Conservation (phyloP, 2,113 vertebrate genomes). For the Dasypus novemcinctus region DNA sequence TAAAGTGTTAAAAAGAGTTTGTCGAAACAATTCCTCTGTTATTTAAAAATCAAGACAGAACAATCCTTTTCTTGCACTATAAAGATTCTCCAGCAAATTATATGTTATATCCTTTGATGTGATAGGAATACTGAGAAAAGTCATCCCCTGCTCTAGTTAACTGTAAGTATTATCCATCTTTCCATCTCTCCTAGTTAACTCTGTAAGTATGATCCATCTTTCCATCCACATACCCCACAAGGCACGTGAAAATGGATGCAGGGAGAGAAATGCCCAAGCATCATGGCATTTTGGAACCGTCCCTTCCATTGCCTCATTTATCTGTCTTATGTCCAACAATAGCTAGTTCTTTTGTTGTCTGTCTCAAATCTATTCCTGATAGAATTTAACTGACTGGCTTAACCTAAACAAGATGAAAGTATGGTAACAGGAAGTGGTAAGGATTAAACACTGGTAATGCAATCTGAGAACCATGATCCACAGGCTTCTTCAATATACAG, state of each 20-base stretch:
- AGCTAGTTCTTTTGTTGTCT: neutral
- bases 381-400: neutral
- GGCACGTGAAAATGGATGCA: neutral
- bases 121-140: neutral
- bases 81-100: neutral
- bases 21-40: neutral
- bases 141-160: neutral
- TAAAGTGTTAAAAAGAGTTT: neutral
- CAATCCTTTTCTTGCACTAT: neutral
- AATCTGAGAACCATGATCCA: neutral
- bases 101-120: constrained; percentile 7
- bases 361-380: neutral
- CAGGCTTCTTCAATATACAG: neutral
- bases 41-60: constrained; percentile 9
- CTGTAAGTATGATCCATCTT: neutral
- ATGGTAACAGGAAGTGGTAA: neutral
- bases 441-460: neutral
- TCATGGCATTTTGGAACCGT: neutral
- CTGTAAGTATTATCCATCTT: neutral
- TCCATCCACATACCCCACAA: neutral
- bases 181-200: neutral
- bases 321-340: neutral
- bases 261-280: neutral
- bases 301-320: neutral
- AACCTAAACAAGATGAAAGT: constrained; percentile 31